Base-by-base conservation (phyloP, 2,797 vertebrate genomes). In the Thripadectes ignobilis region DNA sequence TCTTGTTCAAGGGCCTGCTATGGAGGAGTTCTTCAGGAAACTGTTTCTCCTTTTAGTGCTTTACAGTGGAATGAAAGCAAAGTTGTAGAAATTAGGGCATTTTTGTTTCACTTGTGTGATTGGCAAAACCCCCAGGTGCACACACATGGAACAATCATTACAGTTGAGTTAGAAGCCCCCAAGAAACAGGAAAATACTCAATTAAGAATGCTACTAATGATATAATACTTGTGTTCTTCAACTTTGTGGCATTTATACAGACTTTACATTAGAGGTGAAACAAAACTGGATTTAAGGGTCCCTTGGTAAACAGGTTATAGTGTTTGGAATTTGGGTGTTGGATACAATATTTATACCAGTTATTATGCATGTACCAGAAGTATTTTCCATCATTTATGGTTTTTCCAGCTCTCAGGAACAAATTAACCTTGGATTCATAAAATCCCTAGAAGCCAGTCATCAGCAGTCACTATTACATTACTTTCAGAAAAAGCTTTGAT, bases 1-100 rank as follows among this genome's bases (percentile, higher is more conserved):
- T 98, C 98, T 98, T 98, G 98, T 98, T 99, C 98, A 97, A 97
- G 98, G 98, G 93, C 88, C 98, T 98, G 97, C 97, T 97, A 96
- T 65, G 98, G 98, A 98, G 98, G 98, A 98, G 98, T 98, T 98
- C 98, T 98, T 96, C 97, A 97, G 94, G 97, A 97, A 98, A 98
- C 98, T 93, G 85, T 97, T 97, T 97, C 98, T 98, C 98, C 98
- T 98, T 98, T 93, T 46, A 77, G 71, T 78, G 86, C 88, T 93
- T 88, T 91, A 78, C 89, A 68, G 49, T 29, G 68, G 89, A 96
- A 73, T 86, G 95, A 95, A 92, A 94, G 81, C 82, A 89, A 91
- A 88, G 91, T 72, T 34, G 59, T 62, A 95, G 93, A 96, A 97
- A 96, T 96, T 74, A 73, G 81, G 88, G 62, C 78, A 92, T 80